These are phyloP conservation scores for Drusus annulatus DNA, from an alignment of 1,140 invertebrate species.

Conservation along the genomic window DNA sequence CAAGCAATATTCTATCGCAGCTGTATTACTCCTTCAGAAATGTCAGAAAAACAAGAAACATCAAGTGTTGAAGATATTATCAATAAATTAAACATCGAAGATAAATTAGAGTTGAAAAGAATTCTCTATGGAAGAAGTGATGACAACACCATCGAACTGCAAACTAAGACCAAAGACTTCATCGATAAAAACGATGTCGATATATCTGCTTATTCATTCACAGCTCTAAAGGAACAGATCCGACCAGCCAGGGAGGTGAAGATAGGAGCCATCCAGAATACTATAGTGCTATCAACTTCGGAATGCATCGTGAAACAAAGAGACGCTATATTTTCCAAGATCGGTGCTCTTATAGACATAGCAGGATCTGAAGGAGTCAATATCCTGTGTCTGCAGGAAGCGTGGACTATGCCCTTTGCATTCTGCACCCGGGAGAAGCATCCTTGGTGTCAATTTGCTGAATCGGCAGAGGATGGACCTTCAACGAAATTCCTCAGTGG, in stretches of 20 bases:
- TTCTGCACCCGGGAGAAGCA: slow-evolving; percentile 98
- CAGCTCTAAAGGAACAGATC: slow-evolving; percentile 75
- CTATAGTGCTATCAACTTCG: slow-evolving; percentile 84
- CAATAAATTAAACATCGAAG: neutral
- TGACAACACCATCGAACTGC: slow-evolving; percentile 32
- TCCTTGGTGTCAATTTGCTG: slow-evolving; percentile 98
- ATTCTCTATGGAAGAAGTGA: slow-evolving; percentile 51
- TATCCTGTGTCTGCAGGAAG: slow-evolving; percentile 96
- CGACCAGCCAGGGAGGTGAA: slow-evolving; percentile 81
- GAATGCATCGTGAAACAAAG: slow-evolving; percentile 85
- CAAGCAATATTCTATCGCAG: too few species aligned
- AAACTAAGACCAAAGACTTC: slow-evolving; percentile 49
- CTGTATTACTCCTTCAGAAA: neutral
- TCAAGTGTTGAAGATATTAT: slow-evolving; percentile 22
- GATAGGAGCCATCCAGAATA: slow-evolving; percentile 92
- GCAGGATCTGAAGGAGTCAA: slow-evolving; percentile 89
- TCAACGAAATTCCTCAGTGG: slow-evolving; percentile 87
- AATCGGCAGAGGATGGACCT: slow-evolving; percentile 89
- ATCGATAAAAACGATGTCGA: slow-evolving; percentile 80
- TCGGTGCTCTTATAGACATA: slow-evolving; percentile 83
- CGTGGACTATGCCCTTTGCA: slow-evolving; percentile 99
- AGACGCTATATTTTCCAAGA: slow-evolving; percentile 85
- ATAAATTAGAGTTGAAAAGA: slow-evolving; percentile 46
- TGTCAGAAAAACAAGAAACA: slow-evolving; percentile 6
- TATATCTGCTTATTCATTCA: slow-evolving; percentile 82